Base-by-base conservation (phyloP, 2,113 vertebrate species). In the Pardalotus punctatus region DNA sequence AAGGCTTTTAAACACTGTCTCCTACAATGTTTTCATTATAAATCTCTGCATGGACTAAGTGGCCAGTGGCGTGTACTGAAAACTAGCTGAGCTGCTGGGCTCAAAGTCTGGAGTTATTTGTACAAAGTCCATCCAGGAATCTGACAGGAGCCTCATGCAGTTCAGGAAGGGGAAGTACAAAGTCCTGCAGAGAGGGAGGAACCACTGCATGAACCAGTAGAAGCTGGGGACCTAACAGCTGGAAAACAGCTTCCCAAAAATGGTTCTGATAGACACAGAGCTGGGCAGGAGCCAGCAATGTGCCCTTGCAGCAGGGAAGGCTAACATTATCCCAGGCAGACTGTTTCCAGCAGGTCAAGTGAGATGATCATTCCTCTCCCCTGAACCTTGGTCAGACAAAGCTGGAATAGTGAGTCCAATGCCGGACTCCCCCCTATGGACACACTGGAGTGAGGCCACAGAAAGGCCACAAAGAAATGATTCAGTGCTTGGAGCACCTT, bases 361-460 rank as follows among this genome's bases (percentile, higher is more conserved):
- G 29, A 54, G 27, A 54, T 19, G 64, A 53, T 70, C 14, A 14
- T 47, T 77, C 27, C 29, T 67, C 47, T 82, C 40, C 69, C 28
- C 40, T 84, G n/a, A 70, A 10, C 4, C 8, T 45, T 70, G 17
- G 33, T 21, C 51, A 81, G 38, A 54, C 14, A 89, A 51, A 78
- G 10, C 25, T 57, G 50, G 31, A 81, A 6, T 51, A 23, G 29
- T 14, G 58, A 81, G 16, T 35, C 40, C 58, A 35, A 48, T 11
- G 47, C 24, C 58, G 56, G 20, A n/a, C 29, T 81, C 20, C 27
- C 22, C 54, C 48, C 10, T 23, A 40, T 0, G 6, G 35, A 38
- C 5, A 12, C 9, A 33, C 9, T 38, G 21, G 18, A 85, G 13
- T 0, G 0, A 77, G 28, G 20, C 31, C n/a, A 69, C 5, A 0